A percentile compares a stretch with the other conserved stretches of the same genome.
phyloP scores from a whole-genome alignment of 2,888 invertebrate species.

The Ferrisia virgata region DNA sequence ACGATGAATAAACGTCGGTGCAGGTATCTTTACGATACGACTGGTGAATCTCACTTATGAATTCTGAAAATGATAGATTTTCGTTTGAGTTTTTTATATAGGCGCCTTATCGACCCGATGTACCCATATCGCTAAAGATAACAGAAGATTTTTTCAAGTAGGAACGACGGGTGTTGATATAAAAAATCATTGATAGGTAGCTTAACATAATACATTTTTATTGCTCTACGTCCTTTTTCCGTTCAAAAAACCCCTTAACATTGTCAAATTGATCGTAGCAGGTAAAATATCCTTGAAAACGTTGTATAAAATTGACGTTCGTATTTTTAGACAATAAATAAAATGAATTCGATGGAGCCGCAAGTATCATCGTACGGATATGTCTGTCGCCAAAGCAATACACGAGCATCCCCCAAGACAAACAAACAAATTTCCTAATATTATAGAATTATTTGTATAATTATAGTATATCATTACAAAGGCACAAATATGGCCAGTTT shows the following conservation, averaged over 20 bases:
- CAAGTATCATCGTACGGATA: too few species aligned
- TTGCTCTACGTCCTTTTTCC: background rate
- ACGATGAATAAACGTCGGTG: background rate
- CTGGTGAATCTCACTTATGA: background rate
- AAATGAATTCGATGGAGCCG: too few species aligned
- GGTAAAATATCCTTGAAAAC: background rate
- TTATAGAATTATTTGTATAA: too few species aligned
- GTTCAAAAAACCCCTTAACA: background rate
- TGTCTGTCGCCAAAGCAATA: too few species aligned
- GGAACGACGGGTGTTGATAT: background rate
- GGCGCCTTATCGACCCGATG: background rate
- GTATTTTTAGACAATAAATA: too few species aligned
- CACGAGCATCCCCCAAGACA: too few species aligned
- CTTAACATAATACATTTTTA: background rate
- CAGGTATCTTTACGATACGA: background rate
- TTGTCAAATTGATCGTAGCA: background rate
- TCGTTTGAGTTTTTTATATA: background rate
- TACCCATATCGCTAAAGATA: background rate
- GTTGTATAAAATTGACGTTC: too few species aligned
- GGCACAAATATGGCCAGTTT: too few species aligned
- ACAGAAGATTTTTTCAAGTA: constrained; percentile 5
- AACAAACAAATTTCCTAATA: too few species aligned
- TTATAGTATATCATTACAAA: too few species aligned
- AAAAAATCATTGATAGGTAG: background rate
- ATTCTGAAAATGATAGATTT: constrained; percentile 1